Conservation (phyloP, 1,140 invertebrate genomes). For the Triops cancriformis region DNA sequence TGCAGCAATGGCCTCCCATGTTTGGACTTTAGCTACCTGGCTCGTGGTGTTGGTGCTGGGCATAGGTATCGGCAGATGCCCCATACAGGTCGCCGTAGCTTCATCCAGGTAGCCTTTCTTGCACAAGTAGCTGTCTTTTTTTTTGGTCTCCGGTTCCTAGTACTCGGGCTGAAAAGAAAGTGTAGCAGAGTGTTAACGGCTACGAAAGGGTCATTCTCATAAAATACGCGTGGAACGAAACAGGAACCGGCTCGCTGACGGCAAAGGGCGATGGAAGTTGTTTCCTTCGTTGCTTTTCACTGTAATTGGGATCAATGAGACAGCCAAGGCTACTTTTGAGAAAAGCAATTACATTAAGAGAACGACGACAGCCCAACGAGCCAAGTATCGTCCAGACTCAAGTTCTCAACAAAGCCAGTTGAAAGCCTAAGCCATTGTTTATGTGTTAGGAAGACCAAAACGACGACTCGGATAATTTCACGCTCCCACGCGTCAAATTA, state of each 20-base stretch:
- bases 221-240: constrained; percentile 4
- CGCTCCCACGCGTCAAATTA: too few species aligned
- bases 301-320: neutral
- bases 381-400: too few species aligned
- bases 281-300: constrained; percentile 5
- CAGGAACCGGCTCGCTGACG: neutral
- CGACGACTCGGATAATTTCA: too few species aligned
- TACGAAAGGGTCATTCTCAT: neutral
- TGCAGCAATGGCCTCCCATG: neutral
- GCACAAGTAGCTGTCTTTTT: neutral
- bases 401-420: too few species aligned
- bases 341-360: neutral
- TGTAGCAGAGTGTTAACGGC: neutral
- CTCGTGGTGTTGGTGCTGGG: neutral
- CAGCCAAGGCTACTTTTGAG: neutral
- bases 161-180: neutral
- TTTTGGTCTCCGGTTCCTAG: neutral
- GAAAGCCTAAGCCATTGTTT: too few species aligned
- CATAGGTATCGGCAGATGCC: neutral
- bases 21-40: neutral
- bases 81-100: neutral
- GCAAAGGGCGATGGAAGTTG: neutral
- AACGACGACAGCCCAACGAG: neutral
- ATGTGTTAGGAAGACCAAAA: too few species aligned
- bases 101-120: neutral